Evolutionary conservation across 1,140 invertebrate genomes (phyloP), one percentile per base, ranked within the genome.

Genomic region (Venustaconcha ellipsiformis): DNA sequence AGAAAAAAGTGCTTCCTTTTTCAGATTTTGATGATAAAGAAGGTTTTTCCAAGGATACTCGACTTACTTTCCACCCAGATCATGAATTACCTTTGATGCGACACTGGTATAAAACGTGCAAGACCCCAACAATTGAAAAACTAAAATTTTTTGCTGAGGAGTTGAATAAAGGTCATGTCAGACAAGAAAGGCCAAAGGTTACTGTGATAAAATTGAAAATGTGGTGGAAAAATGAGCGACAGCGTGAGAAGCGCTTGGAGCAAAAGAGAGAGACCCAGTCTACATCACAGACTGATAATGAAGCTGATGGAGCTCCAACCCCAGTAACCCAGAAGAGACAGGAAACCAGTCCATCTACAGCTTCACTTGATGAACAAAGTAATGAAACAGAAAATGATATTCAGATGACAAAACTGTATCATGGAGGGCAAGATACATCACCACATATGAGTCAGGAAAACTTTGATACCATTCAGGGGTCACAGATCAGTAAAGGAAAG

Each of bases 221-320:
- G 66, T 90, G 89, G 89, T 90, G 88, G 88, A 89, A 89, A 82
- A 90, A 90, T 80, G 88, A 89, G 78, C 80, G 81, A 70, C 89
- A 90, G 66, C 70, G 86, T 63, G 84, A 86, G 73, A 79, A 75
- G 64, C 63, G 80, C 1, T 67, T 67, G n/a, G 55, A 62, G 30
- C 37, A 72, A 72, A 68, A 60, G 66, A 72, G 37, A 73, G 26
- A 66, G 18, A 66, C 17, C 12, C n/a, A 30, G 26, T 20, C n/a
- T 17, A 17, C 6, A 17, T 66, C 64, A 66, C 18, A 23, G 26
- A 66, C 59, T 62, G 18, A 23, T 62, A 18, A 11, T 23, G 23
- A 62, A 8, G 18, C 23, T 62, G 18, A n/a, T 18, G 23, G 18
- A 14, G 23, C 23, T 62, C 18, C 59, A 48, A 48, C 37, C 37